Evolutionary conservation across 1,140 invertebrate species (phyloP).

Genomic region (Colletes gigas): DNA sequence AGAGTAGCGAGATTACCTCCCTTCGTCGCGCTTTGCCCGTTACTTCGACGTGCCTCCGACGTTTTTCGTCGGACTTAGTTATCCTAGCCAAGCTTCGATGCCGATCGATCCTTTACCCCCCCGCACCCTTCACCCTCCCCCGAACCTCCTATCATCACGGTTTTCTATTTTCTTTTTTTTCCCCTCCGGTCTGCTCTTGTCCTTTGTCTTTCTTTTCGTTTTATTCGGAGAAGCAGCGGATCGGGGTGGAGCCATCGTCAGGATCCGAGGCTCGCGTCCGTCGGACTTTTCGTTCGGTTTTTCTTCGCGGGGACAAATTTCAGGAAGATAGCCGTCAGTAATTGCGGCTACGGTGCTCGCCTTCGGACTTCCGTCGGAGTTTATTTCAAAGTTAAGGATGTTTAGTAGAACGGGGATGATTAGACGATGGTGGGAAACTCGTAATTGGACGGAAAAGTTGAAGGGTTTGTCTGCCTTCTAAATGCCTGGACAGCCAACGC

Average conservation of each 20-base stretch:
- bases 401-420: not conserved
- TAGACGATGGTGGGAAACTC: not conserved
- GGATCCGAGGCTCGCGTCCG: not conserved
- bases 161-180: slow-evolving; percentile 18
- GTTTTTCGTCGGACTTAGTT: slow-evolving; percentile 60
- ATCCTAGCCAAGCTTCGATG: slow-evolving; percentile 41
- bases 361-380: not conserved
- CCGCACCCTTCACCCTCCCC: slow-evolving; percentile 2
- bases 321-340: too few species aligned
- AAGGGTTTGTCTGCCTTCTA: not conserved
- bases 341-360: not conserved
- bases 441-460: not conserved
- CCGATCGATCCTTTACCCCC: slow-evolving; percentile 53
- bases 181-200: not conserved
- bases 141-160: slow-evolving; percentile 16
- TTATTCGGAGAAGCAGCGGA: not conserved
- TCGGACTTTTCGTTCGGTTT: slow-evolving; percentile 5
- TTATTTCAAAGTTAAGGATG: too few species aligned
- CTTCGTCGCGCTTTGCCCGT: slow-evolving; percentile 49
- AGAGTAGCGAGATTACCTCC: slow-evolving; percentile 74
- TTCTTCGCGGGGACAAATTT: not conserved
- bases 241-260: slow-evolving; percentile 4
- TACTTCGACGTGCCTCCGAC: slow-evolving; percentile 55
- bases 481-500: too few species aligned
- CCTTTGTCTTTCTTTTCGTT: not conserved